Evolutionary conservation across 2,888 invertebrate species (phyloP), one percentile per base, ranked within the genome.

Genomic region (Opisthograptis luteolata): DNA sequence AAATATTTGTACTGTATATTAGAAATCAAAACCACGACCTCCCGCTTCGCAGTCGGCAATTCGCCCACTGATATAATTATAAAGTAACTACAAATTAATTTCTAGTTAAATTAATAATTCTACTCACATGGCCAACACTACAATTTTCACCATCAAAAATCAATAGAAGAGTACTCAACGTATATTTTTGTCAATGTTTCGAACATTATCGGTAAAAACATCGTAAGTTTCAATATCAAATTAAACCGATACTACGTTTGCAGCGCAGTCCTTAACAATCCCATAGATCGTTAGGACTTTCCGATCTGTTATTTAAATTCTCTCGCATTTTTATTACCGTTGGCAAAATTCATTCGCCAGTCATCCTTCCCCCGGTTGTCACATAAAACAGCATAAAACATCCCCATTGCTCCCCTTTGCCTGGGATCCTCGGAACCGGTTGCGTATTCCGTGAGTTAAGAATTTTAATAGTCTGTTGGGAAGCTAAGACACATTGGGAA

Each of bases 351-450:
- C 70, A 71, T 60, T 65, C 69, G 64, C 73, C 69, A 65, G 66
- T 64, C 68, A 66, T 67, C 61, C 69, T 71, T 73, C 76, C 73
- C 72, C 74, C 81, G 80, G 81, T 81, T 81, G 78, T 82, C 81
- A 74, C 80, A 78, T 83, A 81, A 82, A 84, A 83, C 80, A 82
- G 80, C 78, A 72, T 66, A 79, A 79, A 83, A 67, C 66, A 66
- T 69, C 70, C 68, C 70, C 67, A 61, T 66, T 61, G 68, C 70
- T 69, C 65, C 64, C 68, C 64, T 73, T 66, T 62, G 66, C 58
- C 66, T 65, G 60, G 61, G 64, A 69, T 66, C 67, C 71, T 68
- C 65, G 66, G 65, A 69, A 68, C 67, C 66, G 59, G 63, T 68
- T 65, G 63, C 58, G 58, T 42, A 19, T 42, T 49, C 12, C 28